phyloP scores from a whole-genome alignment of 2,888 invertebrate species.

The Microplitis deprimator region DNA sequence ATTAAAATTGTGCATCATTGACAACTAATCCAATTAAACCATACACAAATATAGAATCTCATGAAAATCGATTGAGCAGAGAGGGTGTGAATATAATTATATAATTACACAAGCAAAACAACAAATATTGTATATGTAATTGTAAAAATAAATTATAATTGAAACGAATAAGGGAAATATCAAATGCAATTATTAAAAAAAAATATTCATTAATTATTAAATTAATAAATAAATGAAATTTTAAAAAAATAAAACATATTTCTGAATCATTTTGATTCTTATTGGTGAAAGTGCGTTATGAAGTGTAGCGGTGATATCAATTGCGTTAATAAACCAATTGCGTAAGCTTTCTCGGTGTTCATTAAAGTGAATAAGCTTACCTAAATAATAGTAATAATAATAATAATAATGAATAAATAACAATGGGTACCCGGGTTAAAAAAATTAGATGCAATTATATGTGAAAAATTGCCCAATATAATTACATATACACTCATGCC shows the following conservation, averaged over 20 bases:
- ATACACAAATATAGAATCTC: conserved; percentile 11
- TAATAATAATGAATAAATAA: not conserved
- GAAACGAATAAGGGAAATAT: conserved; percentile 24
- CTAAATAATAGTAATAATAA: not conserved
- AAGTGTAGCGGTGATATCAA: conserved; percentile 34
- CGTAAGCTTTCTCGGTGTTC: conserved; percentile 56
- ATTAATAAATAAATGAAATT: conserved; percentile 14
- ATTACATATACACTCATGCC: no score
- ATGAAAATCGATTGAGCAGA: conserved; percentile 35
- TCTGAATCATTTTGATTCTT: conserved; percentile 37
- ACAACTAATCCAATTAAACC: conserved; percentile 3
- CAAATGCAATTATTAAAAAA: not conserved
- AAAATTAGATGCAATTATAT: no score
- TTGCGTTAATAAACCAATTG: conserved; percentile 48
- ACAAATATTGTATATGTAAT: not conserved
- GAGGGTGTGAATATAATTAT: conserved; percentile 41
- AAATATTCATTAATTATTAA: no score
- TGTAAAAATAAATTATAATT: conserved; percentile 45
- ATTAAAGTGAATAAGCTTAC: conserved; percentile 46
- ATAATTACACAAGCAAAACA: not conserved
- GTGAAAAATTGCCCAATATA: no score
- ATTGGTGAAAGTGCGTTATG: conserved; percentile 33
- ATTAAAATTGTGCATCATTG: conserved; percentile 12
- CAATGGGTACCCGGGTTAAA: no score
- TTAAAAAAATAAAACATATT: conserved; percentile 13